These are phyloP conservation scores for Herminia tarsipennalis DNA, from an alignment of 2,888 invertebrate genomes.

Conservation along the genomic window DNA sequence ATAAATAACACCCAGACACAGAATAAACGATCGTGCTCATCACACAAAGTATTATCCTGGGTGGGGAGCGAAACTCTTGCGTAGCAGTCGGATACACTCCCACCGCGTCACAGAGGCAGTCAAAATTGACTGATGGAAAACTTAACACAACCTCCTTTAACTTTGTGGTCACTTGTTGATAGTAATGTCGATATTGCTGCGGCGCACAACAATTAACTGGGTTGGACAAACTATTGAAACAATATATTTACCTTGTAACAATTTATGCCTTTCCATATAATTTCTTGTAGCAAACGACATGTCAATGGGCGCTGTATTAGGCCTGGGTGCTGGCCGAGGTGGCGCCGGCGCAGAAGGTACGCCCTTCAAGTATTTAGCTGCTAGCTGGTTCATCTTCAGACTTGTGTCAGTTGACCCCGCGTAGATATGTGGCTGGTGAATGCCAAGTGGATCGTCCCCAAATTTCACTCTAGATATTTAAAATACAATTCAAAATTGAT, in stretches of 20 bases:
- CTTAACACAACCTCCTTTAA: no score
- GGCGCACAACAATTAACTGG: no score
- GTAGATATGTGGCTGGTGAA: constrained; percentile 60
- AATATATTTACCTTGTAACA: constrained; percentile 75
- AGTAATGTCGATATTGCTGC: no score
- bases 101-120: no score
- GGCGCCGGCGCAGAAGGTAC: constrained; percentile 25
- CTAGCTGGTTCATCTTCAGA: constrained; percentile 80
- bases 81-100: no score
- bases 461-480: constrained; percentile 76
- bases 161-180: no score
- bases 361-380: constrained; percentile 74
- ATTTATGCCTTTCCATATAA: constrained; percentile 89
- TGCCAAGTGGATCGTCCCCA: constrained; percentile 69
- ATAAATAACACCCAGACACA: no score
- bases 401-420: constrained; percentile 71
- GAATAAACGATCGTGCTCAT: no score
- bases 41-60: no score
- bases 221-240: no score
- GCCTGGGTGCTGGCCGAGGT: constrained; percentile 38
- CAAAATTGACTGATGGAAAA: no score
- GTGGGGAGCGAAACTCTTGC: no score
- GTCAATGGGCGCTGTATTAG: constrained; percentile 73
- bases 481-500: background rate
- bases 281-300: constrained; percentile 90